Percentiles rank a stretch among this genome's conserved stretches.
These are phyloP conservation scores for Tympanoctomys barrerae DNA, from an alignment of 2,797 vertebrate species.

Conservation along the genomic window DNA sequence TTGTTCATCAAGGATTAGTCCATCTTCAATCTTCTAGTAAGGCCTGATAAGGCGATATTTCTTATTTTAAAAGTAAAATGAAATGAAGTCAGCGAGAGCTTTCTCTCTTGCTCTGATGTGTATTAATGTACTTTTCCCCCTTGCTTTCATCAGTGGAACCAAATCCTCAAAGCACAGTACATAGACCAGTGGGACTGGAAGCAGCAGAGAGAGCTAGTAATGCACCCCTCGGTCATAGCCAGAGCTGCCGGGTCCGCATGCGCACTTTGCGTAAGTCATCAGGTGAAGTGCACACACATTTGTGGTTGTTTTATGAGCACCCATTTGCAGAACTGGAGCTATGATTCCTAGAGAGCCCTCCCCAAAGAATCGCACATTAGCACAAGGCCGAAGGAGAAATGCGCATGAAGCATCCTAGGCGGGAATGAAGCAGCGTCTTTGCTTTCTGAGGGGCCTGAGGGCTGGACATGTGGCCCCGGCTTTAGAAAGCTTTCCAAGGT, in stretches of 20 bases:
- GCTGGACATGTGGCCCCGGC: rapidly evolving
- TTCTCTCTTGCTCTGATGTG: neutral
- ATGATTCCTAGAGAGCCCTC: neutral
- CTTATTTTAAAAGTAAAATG: slow-evolving; percentile 51
- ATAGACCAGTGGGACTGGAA: neutral
- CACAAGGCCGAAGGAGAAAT: neutral
- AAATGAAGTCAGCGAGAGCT: neutral
- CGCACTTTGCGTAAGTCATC: neutral
- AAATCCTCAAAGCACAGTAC: neutral
- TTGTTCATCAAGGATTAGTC: slow-evolving; percentile 27
- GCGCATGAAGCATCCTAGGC: neutral
- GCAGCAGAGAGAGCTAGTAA: neutral
- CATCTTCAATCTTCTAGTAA: slow-evolving; percentile 14
- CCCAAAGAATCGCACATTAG: neutral
- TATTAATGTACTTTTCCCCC: neutral
- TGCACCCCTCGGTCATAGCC: neutral
- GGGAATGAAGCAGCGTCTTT: neutral
- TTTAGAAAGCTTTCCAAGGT: neutral
- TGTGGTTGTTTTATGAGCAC: neutral
- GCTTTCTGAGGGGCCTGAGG: neutral
- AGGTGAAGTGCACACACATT: neutral
- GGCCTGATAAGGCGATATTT: neutral
- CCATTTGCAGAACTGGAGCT: neutral
- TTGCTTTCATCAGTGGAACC: neutral
- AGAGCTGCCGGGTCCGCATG: neutral